These are phyloP conservation scores for Podarcis siculus DNA, from an alignment of 2,797 vertebrate species.

Conservation along the genomic window DNA sequence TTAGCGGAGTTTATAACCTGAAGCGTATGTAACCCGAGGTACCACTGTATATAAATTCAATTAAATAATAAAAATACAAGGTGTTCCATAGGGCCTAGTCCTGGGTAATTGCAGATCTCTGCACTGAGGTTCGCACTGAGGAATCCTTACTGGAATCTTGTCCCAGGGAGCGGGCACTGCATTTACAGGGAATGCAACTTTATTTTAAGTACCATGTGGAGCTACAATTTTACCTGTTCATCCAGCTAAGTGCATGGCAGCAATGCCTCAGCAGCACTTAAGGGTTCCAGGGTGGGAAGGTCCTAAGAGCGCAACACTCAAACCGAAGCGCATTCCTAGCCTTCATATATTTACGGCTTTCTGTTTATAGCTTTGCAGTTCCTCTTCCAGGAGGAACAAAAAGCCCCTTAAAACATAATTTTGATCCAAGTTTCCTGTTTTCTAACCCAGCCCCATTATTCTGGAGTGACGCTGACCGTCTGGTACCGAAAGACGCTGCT, in stretches of 20 bases:
- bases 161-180: too few relatives aligned
- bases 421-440: not conserved
- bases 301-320: not conserved
- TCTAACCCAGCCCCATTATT: not conserved
- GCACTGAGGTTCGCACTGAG: not conserved
- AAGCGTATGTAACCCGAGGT: too few relatives aligned
- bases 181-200: not conserved
- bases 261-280: not conserved
- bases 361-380: not conserved
- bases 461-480: not conserved
- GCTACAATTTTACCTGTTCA: not conserved
- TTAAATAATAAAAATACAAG: too few relatives aligned
- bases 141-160: too few relatives aligned
- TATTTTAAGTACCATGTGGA: not conserved
- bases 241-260: not conserved
- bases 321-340: not conserved
- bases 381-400: too few relatives aligned
- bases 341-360: too few relatives aligned
- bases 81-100: too few relatives aligned
- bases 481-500: not conserved
- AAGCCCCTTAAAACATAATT: not conserved
- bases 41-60: too few relatives aligned
- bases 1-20: too few relatives aligned
- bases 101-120: not conserved
- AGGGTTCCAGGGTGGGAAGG: not conserved